Percentiles rank a stretch among this genome's conserved stretches.
Evolutionary conservation across 2,797 vertebrate genomes (phyloP).

Genomic region (Chiloscyllium punctatum): DNA sequence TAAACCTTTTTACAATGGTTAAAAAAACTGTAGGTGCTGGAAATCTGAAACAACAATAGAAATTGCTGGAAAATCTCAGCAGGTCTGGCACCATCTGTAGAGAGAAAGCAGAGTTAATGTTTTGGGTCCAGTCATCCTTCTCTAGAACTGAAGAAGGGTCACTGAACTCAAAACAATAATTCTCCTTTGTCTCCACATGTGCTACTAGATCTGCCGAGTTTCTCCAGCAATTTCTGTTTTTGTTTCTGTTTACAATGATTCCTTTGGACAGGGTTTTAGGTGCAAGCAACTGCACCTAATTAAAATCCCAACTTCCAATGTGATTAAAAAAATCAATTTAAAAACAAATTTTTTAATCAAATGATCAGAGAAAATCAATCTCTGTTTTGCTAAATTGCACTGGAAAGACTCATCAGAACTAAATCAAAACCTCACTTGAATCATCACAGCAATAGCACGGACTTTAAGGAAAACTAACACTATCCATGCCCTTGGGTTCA

Average conservation of each 20-base stretch:
- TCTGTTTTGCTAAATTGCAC: not conserved
- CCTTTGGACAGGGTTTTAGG: not conserved
- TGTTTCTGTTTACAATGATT: not conserved
- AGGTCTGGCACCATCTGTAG: too few species aligned
- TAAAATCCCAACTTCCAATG: not conserved
- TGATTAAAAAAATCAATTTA: not conserved
- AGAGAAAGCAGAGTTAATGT: too few species aligned
- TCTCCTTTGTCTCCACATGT: too few species aligned
- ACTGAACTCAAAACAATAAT: too few species aligned
- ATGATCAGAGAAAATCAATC: not conserved
- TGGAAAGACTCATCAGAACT: not conserved
- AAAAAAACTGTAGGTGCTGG: too few species aligned
- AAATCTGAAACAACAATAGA: too few species aligned
- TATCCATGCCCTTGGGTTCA: not conserved
- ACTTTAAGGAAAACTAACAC: not conserved
- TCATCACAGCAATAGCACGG: not conserved
- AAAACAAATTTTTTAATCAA: too few species aligned
- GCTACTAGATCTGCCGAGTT: too few species aligned
- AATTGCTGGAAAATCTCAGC: too few species aligned
- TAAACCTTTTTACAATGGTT: not conserved
- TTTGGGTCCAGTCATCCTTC: too few species aligned
- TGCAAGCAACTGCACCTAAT: not conserved
- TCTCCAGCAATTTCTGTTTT: too few species aligned
- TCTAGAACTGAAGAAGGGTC: too few species aligned
- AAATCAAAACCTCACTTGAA: not conserved